Percentiles rank a stretch among this genome's conserved stretches.
These are phyloP conservation scores for Apis mellifera DNA, from an alignment of 1,140 invertebrate genomes.

Conservation along the genomic window DNA sequence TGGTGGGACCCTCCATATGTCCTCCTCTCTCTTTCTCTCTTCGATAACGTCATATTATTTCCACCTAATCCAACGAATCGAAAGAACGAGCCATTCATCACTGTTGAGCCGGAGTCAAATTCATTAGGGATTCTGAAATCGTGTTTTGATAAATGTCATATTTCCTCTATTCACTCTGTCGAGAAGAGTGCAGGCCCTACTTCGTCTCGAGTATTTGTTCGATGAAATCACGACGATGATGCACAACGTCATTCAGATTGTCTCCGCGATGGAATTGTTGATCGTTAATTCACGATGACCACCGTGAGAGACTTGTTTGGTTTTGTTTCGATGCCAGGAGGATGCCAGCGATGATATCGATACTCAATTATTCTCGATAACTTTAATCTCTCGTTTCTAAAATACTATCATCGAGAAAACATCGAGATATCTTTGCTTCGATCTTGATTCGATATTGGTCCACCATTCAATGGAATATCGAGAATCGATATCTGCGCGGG, in stretches of 20 bases:
- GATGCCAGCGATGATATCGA: not conserved
- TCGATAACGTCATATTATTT: constrained; percentile 59
- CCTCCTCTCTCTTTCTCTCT: constrained; percentile 2
- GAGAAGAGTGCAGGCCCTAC: not conserved
- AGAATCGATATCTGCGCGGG: not conserved
- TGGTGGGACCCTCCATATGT: constrained; percentile 17
- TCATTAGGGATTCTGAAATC: constrained; percentile 62
- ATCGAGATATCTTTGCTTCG: not conserved
- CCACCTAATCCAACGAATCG: constrained; percentile 59
- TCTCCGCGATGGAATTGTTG: not conserved
- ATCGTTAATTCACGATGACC: not conserved
- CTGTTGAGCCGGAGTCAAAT: constrained; percentile 32
- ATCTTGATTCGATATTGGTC: not conserved
- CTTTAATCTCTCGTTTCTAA: not conserved
- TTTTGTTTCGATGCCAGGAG: constrained; percentile 6
- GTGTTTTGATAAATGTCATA: constrained; percentile 63
- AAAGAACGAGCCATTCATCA: constrained; percentile 62
- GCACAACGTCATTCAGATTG: constrained; percentile 35
- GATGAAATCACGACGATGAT: constrained; percentile 38
- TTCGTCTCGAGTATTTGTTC: not conserved
- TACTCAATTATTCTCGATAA: not conserved
- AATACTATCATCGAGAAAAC: too few relatives aligned
- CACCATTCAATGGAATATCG: not conserved
- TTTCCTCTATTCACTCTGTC: not conserved
- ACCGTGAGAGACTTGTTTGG: constrained; percentile 19